Base-by-base conservation (phyloP, 2,797 vertebrate genomes). In the Lateolabrax maculatus region DNA sequence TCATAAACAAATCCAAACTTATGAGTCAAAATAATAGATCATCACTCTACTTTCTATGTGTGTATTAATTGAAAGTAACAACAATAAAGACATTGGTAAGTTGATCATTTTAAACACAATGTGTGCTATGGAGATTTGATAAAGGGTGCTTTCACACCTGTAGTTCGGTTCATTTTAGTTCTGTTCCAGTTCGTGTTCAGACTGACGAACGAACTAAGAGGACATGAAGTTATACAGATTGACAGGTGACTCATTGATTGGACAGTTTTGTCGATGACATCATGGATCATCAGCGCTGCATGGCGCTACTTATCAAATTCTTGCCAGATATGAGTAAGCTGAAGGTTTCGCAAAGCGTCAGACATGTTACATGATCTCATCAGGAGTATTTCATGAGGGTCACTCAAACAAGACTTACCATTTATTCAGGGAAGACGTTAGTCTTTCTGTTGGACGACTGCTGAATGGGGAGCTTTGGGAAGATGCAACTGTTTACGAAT, bases 401-500 rank as follows among this genome's bases (percentile, higher is more conserved):
- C 67, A 68, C 13, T 46, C 23, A 71, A 64, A 71, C 51, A 27
- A 27, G 9, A 56, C 18, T 19, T 23, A n/a, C 34, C 43, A 57
- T 75, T 79, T 75, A 43, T 39, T 16, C 36, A 60, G 60, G 55
- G 53, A 70, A 21, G 16, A 34, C 29, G 51, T 67, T 36, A 34
- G 34, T 65, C 10, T 71, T 75, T 66, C 36, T 70, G 36, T 64
- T 71, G 66, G 63, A 74, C 11, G 23, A 9, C 3, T 41, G 23
- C 46, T 80, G 68, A 78, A 80, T 60, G 79, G 55, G 75, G 72
- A 25, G 52, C 51, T 67, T 61, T 46, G 41, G 60, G 64, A 71
- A 43, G 52, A 23, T 71, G 80, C 88, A 87, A 86, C 69, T 77
- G 77, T 80, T 87, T 84, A 75, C 86, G 83, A 90, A 88, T 85